Evolutionary conservation across 2,113 vertebrate species (phyloP).

Genomic region (Clinocottus analis): DNA sequence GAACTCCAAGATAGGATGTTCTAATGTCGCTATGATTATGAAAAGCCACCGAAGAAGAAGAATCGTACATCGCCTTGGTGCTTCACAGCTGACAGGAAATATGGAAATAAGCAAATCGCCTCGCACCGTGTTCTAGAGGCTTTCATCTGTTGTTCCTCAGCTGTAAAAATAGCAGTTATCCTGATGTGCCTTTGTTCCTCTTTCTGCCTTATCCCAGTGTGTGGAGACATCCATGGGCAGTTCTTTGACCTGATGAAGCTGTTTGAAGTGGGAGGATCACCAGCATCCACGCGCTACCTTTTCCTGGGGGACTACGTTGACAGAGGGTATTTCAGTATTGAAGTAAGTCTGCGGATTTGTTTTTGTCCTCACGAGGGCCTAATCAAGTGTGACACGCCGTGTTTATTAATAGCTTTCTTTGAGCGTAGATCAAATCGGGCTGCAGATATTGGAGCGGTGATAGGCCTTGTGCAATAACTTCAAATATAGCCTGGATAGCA

Average conservation of each 20-base stretch:
- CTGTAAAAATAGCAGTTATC: slow-evolving; percentile 29
- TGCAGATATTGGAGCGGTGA: slow-evolving; percentile 55
- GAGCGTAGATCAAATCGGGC: slow-evolving; percentile 58
- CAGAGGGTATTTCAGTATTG: slow-evolving; percentile 99
- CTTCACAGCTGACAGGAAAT: slow-evolving; percentile 11
- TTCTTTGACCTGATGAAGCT: slow-evolving; percentile 99
- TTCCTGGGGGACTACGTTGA: slow-evolving; percentile 99
- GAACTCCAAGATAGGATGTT: neutral
- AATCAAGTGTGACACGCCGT: slow-evolving; percentile 61
- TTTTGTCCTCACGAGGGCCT: slow-evolving; percentile 35
- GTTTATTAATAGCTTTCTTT: slow-evolving; percentile 72
- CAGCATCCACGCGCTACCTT: slow-evolving; percentile 98
- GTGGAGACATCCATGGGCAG: slow-evolving; percentile 98
- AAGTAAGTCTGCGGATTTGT: slow-evolving; percentile 87
- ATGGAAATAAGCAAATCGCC: slow-evolving; percentile 30
- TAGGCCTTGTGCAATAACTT: slow-evolving; percentile 61
- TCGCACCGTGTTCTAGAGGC: neutral
- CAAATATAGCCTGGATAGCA: slow-evolving; percentile 39
- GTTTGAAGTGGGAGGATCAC: slow-evolving; percentile 98
- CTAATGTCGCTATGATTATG: neutral
- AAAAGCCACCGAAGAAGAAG: neutral
- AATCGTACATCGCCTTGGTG: neutral
- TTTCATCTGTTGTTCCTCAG: slow-evolving; percentile 18
- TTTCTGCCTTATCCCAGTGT: slow-evolving; percentile 86
- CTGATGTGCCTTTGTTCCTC: slow-evolving; percentile 30